Evolutionary conservation across 2,113 vertebrate species (phyloP), one percentile per base, ranked within the genome.

Genomic region (Salvator merianae): DNA sequence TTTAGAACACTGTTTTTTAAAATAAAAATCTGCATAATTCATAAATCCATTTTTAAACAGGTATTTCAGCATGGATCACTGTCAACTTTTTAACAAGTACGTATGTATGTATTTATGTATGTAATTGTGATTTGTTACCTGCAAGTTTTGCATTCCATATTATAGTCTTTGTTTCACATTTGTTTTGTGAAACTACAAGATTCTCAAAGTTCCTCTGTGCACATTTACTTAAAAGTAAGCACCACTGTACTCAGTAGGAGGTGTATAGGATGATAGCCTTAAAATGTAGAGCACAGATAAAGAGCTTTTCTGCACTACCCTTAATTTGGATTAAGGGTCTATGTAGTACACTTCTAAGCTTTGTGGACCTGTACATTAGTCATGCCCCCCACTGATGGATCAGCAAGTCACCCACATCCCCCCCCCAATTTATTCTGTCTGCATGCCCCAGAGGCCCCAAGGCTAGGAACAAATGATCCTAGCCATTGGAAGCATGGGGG

Each of bases 11-110:
- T 85, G 24, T 28, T 38, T 1, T 80, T 77, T 9, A 53, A 84
- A 81, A 2, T 40, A 87, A n/a, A 88, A 93, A 77, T 38, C 12
- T 20, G 7, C 47, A 16, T 13, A 0, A 88, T 87, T 83, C 14
- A 59, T 20, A 59, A 13, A 59, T 59, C 18, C 18, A 88, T 63
- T 72, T 91, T 87, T 62, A 62, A 82, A 30, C 92, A 99, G 98
- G 98, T 34, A 96, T 99, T 89, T 98, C 97, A 32, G 98, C 98
- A 0, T 99, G 98, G 98, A 98, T 99, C 93, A 99, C 98, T 0
- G 87, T 99, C 89, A 99, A 99, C 94, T 98, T 99, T 96, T 96
- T 99, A 89, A 97, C 95, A 91, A 98, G 98, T 98, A 93, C 5
- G 89, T 91, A n/a, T 71, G 9, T 26, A 79, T 34, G 2, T 65